Percentiles rank a stretch among this genome's conserved stretches.
phyloP scores from a whole-genome alignment of 2,113 vertebrate species.

The Rhizomys pruinosus region DNA sequence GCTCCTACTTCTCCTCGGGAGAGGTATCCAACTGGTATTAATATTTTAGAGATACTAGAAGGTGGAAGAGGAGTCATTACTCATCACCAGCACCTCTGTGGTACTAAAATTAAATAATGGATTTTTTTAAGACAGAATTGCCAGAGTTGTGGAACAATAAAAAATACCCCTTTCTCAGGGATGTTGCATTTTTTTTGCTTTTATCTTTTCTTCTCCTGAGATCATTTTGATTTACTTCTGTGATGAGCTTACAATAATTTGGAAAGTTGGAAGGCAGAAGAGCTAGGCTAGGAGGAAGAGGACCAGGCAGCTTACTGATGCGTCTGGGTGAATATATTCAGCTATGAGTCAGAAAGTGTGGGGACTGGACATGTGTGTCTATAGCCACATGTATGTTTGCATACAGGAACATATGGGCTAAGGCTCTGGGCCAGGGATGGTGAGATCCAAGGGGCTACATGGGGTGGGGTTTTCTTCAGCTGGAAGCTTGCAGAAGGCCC shows the following conservation, averaged over 20 bases:
- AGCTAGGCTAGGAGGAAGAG: neutral
- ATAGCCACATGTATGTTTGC: too few relatives aligned
- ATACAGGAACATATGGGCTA: too few relatives aligned
- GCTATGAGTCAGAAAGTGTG: conserved; percentile 15
- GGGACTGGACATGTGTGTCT: neutral
- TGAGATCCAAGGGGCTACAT: rapidly evolving
- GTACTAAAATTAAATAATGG: conserved; percentile 82
- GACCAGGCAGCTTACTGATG: conserved; percentile 35
- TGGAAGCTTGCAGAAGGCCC: neutral
- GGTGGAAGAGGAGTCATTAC: conserved; percentile 67
- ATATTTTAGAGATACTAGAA: conserved; percentile 81
- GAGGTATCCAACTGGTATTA: conserved; percentile 75
- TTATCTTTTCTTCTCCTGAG: conserved; percentile 81
- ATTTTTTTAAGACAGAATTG: conserved; percentile 76
- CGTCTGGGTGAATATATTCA: neutral
- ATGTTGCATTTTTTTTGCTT: conserved; percentile 76
- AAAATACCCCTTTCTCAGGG: conserved; percentile 76
- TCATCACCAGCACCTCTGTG: conserved; percentile 71
- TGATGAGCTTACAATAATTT: conserved; percentile 78
- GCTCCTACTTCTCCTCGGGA: conserved; percentile 65
- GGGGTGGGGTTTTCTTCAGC: neutral
- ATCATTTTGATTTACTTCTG: conserved; percentile 82
- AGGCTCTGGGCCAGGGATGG: neutral
- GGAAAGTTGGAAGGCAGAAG: conserved; percentile 56
- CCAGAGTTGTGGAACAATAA: conserved; percentile 76